phyloP scores from a whole-genome alignment of 2,113 vertebrate species.

The Takifugu bimaculatus region DNA sequence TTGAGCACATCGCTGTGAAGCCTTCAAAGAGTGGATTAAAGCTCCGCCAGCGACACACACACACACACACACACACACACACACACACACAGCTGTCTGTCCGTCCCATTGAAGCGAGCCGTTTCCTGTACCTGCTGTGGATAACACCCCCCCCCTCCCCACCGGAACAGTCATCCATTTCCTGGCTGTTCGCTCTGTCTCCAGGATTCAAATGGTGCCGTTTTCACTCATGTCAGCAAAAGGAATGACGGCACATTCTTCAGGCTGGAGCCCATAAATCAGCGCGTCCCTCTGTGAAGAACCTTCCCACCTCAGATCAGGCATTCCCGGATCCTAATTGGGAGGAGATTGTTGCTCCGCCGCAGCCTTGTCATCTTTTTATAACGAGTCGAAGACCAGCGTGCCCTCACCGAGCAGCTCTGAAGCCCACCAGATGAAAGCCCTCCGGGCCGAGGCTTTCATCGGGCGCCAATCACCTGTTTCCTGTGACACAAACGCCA shows the following conservation, averaged over 20 bases:
- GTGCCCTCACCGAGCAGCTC: slow-evolving; percentile 43
- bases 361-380: slow-evolving; percentile 42
- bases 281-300: slow-evolving; percentile 31
- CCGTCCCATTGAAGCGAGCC: slow-evolving; percentile 28
- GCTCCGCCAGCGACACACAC: too few relatives aligned
- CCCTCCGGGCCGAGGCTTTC: slow-evolving; percentile 42
- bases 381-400: slow-evolving; percentile 50
- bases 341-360: slow-evolving; percentile 55
- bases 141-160: slow-evolving; percentile 20
- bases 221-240: slow-evolving; percentile 7
- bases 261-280: slow-evolving; percentile 7
- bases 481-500: slow-evolving; percentile 5
- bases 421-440: slow-evolving; percentile 55
- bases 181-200: slow-evolving; percentile 1
- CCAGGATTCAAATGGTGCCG: slow-evolving; percentile 1
- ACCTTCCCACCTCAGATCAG: too few relatives aligned
- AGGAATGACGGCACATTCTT: slow-evolving; percentile 7
- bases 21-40: too few relatives aligned
- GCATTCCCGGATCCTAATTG: slow-evolving; percentile 46
- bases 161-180: background rate
- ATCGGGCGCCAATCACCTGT: slow-evolving; percentile 40
- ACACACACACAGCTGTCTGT: background rate
- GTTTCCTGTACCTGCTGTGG: slow-evolving; percentile 36
- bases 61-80: too few relatives aligned
- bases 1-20: too few relatives aligned